Base-by-base conservation (phyloP, 2,888 invertebrate species). In the Catonia carolina region DNA sequence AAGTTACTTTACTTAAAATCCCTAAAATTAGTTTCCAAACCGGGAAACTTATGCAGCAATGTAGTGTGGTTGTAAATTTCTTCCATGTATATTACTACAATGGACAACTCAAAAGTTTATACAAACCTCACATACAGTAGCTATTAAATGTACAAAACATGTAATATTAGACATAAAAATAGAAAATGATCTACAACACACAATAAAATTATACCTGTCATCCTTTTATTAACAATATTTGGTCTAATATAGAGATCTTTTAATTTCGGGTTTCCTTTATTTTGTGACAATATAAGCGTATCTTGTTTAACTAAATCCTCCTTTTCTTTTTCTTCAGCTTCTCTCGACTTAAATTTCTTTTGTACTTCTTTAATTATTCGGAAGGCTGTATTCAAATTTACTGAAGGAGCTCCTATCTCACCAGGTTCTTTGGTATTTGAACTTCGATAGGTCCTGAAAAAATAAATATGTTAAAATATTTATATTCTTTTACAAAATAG, bases 271-370 rank as follows among this genome's bases (percentile, higher is more conserved):
- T 98, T 98, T 64, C 95, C 94, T 77, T 97, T 95, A 73, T 92
- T 96, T 66, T 90, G 90, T 8, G 93, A 94, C 31, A 98, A 76
- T 31, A 98, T 80, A 41, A 99, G 75, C 20, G 94, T 94, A 73
- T 99, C 99, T 73, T 99, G 99, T 75, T 98, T 98, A 0, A 99
- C 97, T 62, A 99, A 82, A 76, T 98, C 95, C 73, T 99, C 99
- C 67, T 97, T 97, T 72, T 99, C 98, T 53, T 93, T 83, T 72
- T 98, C 98, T 72, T 99, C 99, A 0, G 97, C 96, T 74, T 99
- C 99, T 62, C 98, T 81, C 0, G 95, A 97, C 75, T 95, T 96
- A 74, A 93, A 99, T 69, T 93, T 93, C 74, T 99, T 96, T 77
- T 99, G 99, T 27, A 96, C 93, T 76, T 99, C 99, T 74, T 99